Base-by-base conservation (phyloP, 2,888 invertebrate genomes). In the Ophraella communa region DNA sequence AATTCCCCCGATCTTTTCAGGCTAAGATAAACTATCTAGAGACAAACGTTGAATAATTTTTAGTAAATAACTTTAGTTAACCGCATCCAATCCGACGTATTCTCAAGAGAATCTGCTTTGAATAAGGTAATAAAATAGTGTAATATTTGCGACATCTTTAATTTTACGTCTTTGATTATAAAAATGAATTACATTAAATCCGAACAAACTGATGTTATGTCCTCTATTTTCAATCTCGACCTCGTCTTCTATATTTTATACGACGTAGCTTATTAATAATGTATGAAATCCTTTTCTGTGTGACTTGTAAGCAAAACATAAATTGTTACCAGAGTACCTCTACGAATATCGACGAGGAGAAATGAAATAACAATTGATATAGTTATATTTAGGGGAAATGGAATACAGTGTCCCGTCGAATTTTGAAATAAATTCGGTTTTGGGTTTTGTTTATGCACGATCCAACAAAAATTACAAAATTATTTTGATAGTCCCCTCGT, bases 231-330 rank as follows among this genome's bases (percentile, higher is more conserved):
- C 24, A 27, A 30, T 76, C 74, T 70, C 72, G 68, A 75, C 74
- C 42, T 23, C 71, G 72, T 71, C 68, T 70, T 71, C 65, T 71
- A 68, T n/a, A n/a, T 63, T 66, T 54, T 64, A 64, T 66, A 53
- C 64, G 68, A 68, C 66, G 65, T 63, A 58, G 59, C 67, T 70
- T 69, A 73, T 73, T 69, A 72, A 73, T 73, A 72, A 73, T 73
- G 73, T 62, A 73, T 73, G 70, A 71, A 69, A 61, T 59, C 60
- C 62, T 56, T 59, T 64, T 67, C 67, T 61, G 51, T n/a, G n/a
- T 68, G 72, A 70, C 70, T 68, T 69, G 72, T 71, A 70, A 72
- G 73, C 72, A 72, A 71, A 71, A 71, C 72, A 72, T 70, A 73
- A 71, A 73, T 73, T 73, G 71, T 68, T 69, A 65, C 55, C 65